Percentiles rank a stretch among this genome's conserved stretches.
Evolutionary conservation across 1,140 invertebrate genomes (phyloP).

Genomic region (Aphidius ervi): DNA sequence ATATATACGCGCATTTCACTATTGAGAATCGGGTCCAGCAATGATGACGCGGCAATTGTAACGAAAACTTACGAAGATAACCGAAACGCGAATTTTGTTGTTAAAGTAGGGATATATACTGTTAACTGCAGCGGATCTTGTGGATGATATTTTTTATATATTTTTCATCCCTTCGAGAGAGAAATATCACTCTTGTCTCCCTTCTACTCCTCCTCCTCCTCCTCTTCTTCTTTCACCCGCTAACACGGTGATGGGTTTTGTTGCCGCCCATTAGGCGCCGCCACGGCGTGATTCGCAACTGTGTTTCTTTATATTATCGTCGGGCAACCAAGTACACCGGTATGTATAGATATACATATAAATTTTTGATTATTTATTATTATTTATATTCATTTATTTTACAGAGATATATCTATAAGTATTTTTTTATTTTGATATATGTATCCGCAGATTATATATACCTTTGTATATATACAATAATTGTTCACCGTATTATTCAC

Average conservation of each 20-base stretch:
- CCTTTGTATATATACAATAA: neutral
- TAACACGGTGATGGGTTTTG: slow-evolving; percentile 33
- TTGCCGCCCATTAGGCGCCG: slow-evolving; percentile 53
- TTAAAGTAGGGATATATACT: too few relatives aligned
- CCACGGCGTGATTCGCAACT: slow-evolving; percentile 51
- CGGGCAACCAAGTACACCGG: slow-evolving; percentile 12
- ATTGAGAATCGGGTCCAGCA: slow-evolving; percentile 26
- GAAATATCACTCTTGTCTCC: neutral
- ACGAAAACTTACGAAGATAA: slow-evolving; percentile 36
- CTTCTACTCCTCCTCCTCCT: slow-evolving; percentile 22
- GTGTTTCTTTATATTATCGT: slow-evolving; percentile 45
- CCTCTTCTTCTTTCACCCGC: slow-evolving; percentile 9
- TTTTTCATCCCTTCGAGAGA: too few relatives aligned
- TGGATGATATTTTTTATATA: too few relatives aligned
- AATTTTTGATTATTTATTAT: slow-evolving; percentile 2
- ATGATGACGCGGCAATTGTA: slow-evolving; percentile 29
- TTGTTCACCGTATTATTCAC: neutral
- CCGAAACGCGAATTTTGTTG: slow-evolving; percentile 26
- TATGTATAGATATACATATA: neutral
- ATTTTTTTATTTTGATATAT: neutral
- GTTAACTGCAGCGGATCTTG: too few relatives aligned
- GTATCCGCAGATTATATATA: slow-evolving; percentile 13
- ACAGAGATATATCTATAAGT: neutral
- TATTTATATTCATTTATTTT: neutral
- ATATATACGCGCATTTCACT: too few relatives aligned